These are phyloP conservation scores for Montipora capitata DNA, from an alignment of 92 coral and sea anemone genomes.

Conservation along the genomic window DNA sequence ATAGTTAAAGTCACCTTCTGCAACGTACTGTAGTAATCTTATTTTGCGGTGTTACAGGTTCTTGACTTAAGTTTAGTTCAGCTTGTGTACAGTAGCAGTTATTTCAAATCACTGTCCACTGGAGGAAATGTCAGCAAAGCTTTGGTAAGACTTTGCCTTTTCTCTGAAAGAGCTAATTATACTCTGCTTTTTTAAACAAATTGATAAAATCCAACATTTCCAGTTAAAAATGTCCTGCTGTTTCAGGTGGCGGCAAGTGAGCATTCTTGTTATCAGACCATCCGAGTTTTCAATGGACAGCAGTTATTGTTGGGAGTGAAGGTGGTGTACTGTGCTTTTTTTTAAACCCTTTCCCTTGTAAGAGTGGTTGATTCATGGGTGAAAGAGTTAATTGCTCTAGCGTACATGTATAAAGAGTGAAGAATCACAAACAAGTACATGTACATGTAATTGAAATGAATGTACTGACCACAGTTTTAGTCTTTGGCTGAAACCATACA, in stretches of 20 bases:
- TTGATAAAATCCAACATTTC: no score
- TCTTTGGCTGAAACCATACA: no score
- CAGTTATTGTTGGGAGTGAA: slow-evolving; percentile 87
- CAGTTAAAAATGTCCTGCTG: not conserved
- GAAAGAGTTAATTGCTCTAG: no score
- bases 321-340: slow-evolving; percentile 38
- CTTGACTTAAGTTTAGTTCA: slow-evolving; percentile 90
- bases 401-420: no score
- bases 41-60: slow-evolving; percentile 57
- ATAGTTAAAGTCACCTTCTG: no score
- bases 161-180: not conserved
- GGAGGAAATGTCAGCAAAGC: slow-evolving; percentile 99
- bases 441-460: no score
- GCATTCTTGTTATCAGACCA: slow-evolving; percentile 96
- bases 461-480: no score
- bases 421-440: no score
- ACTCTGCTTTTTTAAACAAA: no score
- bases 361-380: no score
- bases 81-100: slow-evolving; percentile 96
- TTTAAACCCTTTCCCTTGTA: no score
- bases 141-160: slow-evolving; percentile 61
- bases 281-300: slow-evolving; percentile 91
- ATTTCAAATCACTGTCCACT: slow-evolving; percentile 94
- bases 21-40: no score
- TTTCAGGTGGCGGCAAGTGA: slow-evolving; percentile 94